A percentile compares a stretch with the other conserved stretches of the same genome.
Evolutionary conservation across 2,888 invertebrate species (phyloP).

Genomic region (Pasiphila rectangulata): DNA sequence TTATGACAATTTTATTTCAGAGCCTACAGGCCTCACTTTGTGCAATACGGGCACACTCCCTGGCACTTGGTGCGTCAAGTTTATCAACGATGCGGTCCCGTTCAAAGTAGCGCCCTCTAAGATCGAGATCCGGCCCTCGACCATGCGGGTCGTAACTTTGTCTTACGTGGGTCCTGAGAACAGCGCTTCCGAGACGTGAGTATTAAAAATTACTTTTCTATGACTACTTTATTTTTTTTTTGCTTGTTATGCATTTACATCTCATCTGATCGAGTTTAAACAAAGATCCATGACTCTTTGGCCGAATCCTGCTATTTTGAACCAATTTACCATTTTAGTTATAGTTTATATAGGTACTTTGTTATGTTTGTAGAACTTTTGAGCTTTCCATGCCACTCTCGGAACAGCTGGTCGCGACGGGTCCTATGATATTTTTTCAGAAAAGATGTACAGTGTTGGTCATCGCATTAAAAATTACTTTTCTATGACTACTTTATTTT

Average conservation of each 20-base stretch:
- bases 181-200: slow-evolving; percentile 53
- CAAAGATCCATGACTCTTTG: too few relatives aligned
- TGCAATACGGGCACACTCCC: slow-evolving; percentile 56
- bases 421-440: too few relatives aligned
- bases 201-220: slow-evolving; percentile 4
- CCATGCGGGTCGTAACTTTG: slow-evolving; percentile 42
- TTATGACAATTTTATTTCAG: slow-evolving; percentile 44
- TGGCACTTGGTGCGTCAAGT: slow-evolving; percentile 57
- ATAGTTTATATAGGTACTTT: too few relatives aligned
- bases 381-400: too few relatives aligned
- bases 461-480: too few relatives aligned
- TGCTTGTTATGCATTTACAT: too few relatives aligned
- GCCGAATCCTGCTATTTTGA: too few relatives aligned
- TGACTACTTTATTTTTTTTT: background rate
- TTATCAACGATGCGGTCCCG: slow-evolving; percentile 44
- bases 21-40: slow-evolving; percentile 48
- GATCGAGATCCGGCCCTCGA: slow-evolving; percentile 55
- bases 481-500: background rate
- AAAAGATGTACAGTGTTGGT: too few relatives aligned
- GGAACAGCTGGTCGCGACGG: too few relatives aligned
- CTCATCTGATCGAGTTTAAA: too few relatives aligned
- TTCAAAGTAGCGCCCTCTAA: slow-evolving; percentile 54
- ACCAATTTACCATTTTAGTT: too few relatives aligned
- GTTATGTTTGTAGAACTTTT: too few relatives aligned
- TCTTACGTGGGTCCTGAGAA: slow-evolving; percentile 56